These are phyloP conservation scores for Lethocerus indicus DNA, from an alignment of 1,140 invertebrate species.

Conservation along the genomic window DNA sequence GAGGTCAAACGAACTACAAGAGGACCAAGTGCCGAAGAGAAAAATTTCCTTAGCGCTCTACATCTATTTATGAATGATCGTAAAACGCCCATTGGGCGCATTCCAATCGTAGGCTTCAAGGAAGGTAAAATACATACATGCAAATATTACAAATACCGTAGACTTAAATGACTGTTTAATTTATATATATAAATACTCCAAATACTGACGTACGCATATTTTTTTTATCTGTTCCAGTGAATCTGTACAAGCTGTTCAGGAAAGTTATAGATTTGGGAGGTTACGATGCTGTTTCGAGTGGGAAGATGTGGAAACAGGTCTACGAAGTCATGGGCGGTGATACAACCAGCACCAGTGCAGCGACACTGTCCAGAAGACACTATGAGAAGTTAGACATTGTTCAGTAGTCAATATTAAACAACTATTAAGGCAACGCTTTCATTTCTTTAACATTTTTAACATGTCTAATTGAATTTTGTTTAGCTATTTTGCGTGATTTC, in stretches of 20 bases:
- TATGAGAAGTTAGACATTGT: slow-evolving; percentile 69
- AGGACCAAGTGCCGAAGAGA: slow-evolving; percentile 31
- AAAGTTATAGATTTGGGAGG: slow-evolving; percentile 63
- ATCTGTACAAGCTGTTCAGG: slow-evolving; percentile 58
- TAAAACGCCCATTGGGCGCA: slow-evolving; percentile 51
- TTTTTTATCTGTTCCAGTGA: slow-evolving; percentile 39
- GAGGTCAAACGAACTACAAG: slow-evolving; percentile 9
- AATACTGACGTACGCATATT: not conserved
- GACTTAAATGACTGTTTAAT: slow-evolving; percentile 1
- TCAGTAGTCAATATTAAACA: no score
- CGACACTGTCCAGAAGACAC: slow-evolving; percentile 57
- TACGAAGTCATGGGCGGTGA: slow-evolving; percentile 62
- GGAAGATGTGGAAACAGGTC: slow-evolving; percentile 63
- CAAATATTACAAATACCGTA: not conserved
- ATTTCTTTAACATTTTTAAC: no score
- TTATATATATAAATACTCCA: not conserved
- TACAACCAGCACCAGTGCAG: slow-evolving; percentile 51
- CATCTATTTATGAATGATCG: slow-evolving; percentile 54
- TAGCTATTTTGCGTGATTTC: no score
- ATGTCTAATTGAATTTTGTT: no score
- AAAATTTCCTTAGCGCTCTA: slow-evolving; percentile 49
- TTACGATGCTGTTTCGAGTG: slow-evolving; percentile 58
- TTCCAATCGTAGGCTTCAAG: slow-evolving; percentile 60
- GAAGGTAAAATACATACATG: slow-evolving; percentile 39
- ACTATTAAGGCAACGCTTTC: no score